phyloP scores from a whole-genome alignment of 37 sponge, comb jelly and placozoan genomes.

The Axinella damicornis region DNA sequence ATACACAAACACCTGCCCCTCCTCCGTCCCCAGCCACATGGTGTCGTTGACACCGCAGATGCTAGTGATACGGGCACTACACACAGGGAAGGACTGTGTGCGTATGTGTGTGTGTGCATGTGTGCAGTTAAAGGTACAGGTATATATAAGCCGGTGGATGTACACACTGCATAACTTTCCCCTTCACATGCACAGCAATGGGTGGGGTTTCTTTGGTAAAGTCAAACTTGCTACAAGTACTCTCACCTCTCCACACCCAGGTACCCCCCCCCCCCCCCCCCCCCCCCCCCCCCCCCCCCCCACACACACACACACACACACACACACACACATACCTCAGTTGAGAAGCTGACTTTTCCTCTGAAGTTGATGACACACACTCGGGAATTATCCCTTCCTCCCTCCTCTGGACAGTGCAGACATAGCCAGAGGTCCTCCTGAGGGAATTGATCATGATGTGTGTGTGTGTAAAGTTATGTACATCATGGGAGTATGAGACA shows the following conservation, averaged over 20 bases:
- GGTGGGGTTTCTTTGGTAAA: no score
- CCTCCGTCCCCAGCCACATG: slow-evolving; percentile 83
- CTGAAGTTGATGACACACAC: slow-evolving; percentile 73
- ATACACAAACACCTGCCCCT: slow-evolving; percentile 63
- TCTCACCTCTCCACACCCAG: no score
- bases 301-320: no score
- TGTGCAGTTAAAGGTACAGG: neutral
- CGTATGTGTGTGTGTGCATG: neutral
- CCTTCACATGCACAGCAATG: no score
- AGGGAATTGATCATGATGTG: no score
- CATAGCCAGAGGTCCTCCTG: slow-evolving; percentile 82
- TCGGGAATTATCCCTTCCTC: slow-evolving; percentile 9
- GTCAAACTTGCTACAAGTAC: no score
- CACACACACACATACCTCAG: slow-evolving; percentile 26
- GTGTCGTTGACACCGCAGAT: slow-evolving; percentile 72
- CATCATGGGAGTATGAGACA: no score
- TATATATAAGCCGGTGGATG: no score
- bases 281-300: neutral
- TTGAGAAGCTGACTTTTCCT: slow-evolving; percentile 52
- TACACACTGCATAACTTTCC: no score
- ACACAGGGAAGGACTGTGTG: slow-evolving; percentile 52
- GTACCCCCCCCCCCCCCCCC: no score
- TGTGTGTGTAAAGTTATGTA: no score
- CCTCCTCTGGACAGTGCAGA: slow-evolving; percentile 8
- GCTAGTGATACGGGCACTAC: slow-evolving; percentile 47